Conservation (phyloP, 2,888 invertebrate genomes). For the Watsonalla cultraria region DNA sequence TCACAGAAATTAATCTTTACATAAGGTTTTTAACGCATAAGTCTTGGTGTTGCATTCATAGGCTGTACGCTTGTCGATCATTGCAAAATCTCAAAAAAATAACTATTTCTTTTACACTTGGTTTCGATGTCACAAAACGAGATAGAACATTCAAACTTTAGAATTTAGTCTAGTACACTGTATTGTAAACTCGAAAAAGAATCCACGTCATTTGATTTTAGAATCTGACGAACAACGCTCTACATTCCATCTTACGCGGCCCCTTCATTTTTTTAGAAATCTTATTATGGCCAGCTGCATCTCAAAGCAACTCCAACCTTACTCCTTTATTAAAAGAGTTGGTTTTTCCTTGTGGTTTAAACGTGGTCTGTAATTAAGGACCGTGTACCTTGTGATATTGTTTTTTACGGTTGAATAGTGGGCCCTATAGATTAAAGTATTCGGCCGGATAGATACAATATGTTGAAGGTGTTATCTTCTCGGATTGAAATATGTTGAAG, state of each 20-base stretch:
- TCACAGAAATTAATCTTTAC: no score
- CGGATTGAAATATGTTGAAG: neutral
- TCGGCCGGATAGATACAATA: constrained; percentile 24
- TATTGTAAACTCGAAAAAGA: neutral
- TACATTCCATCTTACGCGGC: constrained; percentile 65
- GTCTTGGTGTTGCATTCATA: no score
- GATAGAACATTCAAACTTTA: no score
- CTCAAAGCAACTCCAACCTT: constrained; percentile 15
- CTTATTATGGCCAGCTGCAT: constrained; percentile 42
- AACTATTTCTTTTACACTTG: no score
- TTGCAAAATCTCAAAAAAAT: no score
- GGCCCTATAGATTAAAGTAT: constrained; percentile 63
- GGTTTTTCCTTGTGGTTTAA: constrained; percentile 18
- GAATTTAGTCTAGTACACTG: neutral
- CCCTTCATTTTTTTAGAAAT: constrained; percentile 70
- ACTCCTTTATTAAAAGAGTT: constrained; percentile 13
- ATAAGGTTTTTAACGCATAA: no score
- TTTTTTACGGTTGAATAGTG: constrained; percentile 71
- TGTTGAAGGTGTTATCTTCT: neutral
- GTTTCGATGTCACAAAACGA: no score
- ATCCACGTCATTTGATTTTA: constrained; percentile 30
- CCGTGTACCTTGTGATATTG: constrained; percentile 65
- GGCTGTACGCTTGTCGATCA: no score
- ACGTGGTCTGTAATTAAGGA: constrained; percentile 62
- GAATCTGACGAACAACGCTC: constrained; percentile 42